Conservation (phyloP, 2,113 vertebrate genomes). For the Speoplatyrhinus poulsoni region DNA sequence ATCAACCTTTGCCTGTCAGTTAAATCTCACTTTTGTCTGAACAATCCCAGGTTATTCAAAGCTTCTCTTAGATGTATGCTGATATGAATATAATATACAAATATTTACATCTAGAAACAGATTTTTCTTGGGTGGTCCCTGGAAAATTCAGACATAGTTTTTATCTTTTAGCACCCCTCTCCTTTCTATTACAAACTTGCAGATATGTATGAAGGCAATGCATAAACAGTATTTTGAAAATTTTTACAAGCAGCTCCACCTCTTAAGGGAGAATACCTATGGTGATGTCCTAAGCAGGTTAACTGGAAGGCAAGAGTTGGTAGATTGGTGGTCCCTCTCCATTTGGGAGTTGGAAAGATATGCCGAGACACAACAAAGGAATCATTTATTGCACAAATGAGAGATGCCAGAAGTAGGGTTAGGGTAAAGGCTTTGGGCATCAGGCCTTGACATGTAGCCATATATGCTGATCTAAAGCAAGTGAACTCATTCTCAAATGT, state of each 20-base stretch:
- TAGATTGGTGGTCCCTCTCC: conserved; percentile 10
- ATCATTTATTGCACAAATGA: not conserved
- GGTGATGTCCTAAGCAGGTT: conserved; percentile 12
- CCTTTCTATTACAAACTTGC: conserved; percentile 16
- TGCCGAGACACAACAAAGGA: conserved; percentile 4
- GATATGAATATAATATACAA: not conserved
- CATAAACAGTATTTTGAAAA: conserved; percentile 4
- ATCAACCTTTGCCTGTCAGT: conserved; percentile 33
- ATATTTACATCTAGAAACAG: not conserved
- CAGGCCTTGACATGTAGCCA: conserved; percentile 31
- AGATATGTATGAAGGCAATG: conserved; percentile 7
- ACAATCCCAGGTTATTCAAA: not conserved
- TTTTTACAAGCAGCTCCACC: conserved; percentile 18
- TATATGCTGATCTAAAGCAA: conserved; percentile 29
- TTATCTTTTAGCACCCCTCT: not conserved
- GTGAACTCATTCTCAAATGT: conserved; percentile 32
- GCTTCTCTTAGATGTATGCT: conserved; percentile 5
- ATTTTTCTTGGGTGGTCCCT: conserved; percentile 10
- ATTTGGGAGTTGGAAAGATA: conserved; percentile 21
- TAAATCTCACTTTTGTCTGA: conserved; percentile 9
- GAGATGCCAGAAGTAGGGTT: conserved; percentile 13
- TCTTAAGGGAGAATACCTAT: conserved; percentile 4
- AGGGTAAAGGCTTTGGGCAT: conserved; percentile 15
- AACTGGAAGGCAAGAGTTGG: conserved; percentile 27
- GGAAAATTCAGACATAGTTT: conserved; percentile 1